Evolutionary conservation across 2,888 invertebrate genomes (phyloP).

Genomic region (Barypeithes pellucidus): DNA sequence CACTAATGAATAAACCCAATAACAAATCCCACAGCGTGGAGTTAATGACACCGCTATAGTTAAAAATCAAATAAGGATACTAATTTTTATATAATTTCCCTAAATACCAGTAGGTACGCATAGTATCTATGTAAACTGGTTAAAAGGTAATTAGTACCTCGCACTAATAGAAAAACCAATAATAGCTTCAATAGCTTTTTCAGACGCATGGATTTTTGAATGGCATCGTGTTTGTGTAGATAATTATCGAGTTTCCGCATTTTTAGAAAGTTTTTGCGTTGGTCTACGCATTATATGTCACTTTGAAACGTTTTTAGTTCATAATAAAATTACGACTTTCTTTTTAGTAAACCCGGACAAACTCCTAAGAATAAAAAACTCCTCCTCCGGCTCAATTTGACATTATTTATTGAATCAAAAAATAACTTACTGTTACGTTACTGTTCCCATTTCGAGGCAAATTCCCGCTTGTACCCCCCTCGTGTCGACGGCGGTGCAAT

Average conservation of each 20-base stretch:
- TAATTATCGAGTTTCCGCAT: constrained; percentile 16
- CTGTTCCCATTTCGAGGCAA: too few species aligned
- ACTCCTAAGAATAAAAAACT: too few species aligned
- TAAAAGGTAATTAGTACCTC: constrained; percentile 10
- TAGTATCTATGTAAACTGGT: not conserved
- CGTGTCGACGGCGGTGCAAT: too few species aligned
- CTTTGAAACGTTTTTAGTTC: not conserved
- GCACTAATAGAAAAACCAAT: constrained; percentile 15
- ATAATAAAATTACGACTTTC: not conserved
- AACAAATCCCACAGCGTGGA: constrained; percentile 28
- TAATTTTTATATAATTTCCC: constrained; percentile 17
- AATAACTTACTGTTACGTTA: too few species aligned
- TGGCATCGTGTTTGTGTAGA: not conserved
- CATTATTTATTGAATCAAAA: too few species aligned
- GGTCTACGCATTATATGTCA: not conserved
- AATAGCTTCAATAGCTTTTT: not conserved
- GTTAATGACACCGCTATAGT: constrained; percentile 24
- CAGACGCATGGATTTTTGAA: not conserved
- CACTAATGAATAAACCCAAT: constrained; percentile 36
- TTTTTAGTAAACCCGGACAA: too few species aligned
- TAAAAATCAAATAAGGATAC: constrained; percentile 13
- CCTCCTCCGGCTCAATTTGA: too few species aligned
- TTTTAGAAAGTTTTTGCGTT: constrained; percentile 12
- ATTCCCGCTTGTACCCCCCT: too few species aligned
- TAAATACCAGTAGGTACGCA: constrained; percentile 18